Conservation (phyloP, 2,888 invertebrate species). For the Tholera decimalis region DNA sequence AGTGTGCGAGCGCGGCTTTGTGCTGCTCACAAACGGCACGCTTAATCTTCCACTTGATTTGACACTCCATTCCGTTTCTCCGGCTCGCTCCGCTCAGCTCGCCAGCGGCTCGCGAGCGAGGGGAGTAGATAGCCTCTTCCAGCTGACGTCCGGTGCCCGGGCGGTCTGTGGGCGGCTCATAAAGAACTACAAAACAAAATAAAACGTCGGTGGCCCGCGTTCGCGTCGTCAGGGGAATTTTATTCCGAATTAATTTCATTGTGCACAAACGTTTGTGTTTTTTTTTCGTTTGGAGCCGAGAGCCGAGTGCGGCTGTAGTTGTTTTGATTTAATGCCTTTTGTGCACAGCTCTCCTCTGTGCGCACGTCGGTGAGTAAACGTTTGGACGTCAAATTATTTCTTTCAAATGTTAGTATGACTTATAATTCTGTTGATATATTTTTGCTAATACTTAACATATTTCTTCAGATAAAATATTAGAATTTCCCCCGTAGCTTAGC, state of each 20-base stretch:
- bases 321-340: slow-evolving; percentile 56
- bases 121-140: slow-evolving; percentile 15
- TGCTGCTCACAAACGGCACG: slow-evolving; percentile 3
- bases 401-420: slow-evolving; percentile 2
- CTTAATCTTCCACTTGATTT: slow-evolving; percentile 32
- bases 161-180: slow-evolving; percentile 10
- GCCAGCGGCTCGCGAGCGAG: background rate
- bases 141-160: background rate
- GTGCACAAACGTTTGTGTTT: slow-evolving; percentile 37
- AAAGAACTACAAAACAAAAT: slow-evolving; percentile 46
- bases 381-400: background rate
- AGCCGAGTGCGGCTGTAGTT: slow-evolving; percentile 36
- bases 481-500: background rate
- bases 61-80: slow-evolving; percentile 7
- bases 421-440: slow-evolving; percentile 9
- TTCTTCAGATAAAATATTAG: slow-evolving; percentile 5
- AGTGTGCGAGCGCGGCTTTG: slow-evolving; percentile 6
- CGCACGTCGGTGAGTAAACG: background rate
- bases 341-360: slow-evolving; percentile 24
- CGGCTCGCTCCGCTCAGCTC: slow-evolving; percentile 5
- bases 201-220: slow-evolving; percentile 18
- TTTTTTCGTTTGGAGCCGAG: background rate
- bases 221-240: slow-evolving; percentile 32
- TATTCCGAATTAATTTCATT: slow-evolving; percentile 54
- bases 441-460: background rate